Percentiles rank a stretch among this genome's conserved stretches.
These are phyloP conservation scores for Lycaon pictus DNA, from an alignment of 2,113 vertebrate genomes.

Conservation along the genomic window DNA sequence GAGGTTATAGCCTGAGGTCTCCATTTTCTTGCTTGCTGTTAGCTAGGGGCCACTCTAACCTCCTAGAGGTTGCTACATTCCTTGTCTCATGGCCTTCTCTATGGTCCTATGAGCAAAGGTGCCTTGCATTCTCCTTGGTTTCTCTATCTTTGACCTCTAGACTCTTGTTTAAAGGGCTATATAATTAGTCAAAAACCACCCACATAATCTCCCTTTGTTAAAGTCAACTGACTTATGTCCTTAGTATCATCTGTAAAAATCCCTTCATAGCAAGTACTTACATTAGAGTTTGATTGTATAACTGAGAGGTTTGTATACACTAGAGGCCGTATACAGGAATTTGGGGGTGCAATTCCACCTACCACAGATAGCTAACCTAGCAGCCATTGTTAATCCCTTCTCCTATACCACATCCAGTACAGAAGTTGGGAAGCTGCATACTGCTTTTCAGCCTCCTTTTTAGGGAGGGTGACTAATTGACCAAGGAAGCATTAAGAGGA, in stretches of 20 bases:
- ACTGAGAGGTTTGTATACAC: background rate
- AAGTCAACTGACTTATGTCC: background rate
- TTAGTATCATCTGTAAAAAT: slow-evolving; percentile 14
- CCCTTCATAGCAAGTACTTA: background rate
- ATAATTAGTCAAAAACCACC: background rate
- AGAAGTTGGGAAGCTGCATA: background rate
- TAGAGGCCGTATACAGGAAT: background rate
- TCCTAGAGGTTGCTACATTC: background rate
- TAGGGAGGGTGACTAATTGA: background rate
- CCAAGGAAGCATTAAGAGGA: background rate
- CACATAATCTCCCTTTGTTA: background rate
- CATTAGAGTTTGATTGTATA: background rate
- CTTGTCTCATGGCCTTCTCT: background rate
- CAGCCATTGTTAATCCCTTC: background rate
- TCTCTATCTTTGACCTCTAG: background rate
- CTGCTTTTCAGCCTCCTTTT: background rate
- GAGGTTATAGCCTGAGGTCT: background rate
- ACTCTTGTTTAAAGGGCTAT: background rate
- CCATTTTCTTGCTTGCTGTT: background rate
- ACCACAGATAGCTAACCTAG: background rate
- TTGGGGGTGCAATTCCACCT: background rate
- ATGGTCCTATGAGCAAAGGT: background rate
- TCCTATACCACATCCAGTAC: background rate
- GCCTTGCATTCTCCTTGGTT: background rate
- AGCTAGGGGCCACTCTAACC: background rate